Percentiles rank a stretch among this genome's conserved stretches.
phyloP scores from a whole-genome alignment of 2,888 invertebrate species.

The Stramonita haemastoma region DNA sequence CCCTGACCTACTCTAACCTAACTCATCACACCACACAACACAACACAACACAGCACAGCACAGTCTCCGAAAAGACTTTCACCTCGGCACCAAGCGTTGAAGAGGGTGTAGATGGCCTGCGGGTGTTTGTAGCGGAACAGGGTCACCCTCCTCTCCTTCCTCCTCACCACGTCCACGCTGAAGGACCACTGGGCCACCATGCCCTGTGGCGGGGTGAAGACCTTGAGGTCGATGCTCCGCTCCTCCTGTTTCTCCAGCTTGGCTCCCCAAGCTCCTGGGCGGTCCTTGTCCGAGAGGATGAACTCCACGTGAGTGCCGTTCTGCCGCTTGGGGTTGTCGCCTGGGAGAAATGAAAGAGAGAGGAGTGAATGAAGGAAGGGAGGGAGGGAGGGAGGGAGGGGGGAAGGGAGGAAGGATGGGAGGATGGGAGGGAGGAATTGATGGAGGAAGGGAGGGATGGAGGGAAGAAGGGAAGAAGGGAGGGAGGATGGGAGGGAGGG shows the following conservation, averaged over 20 bases:
- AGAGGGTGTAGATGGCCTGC: slow-evolving; percentile 86
- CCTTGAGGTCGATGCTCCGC: slow-evolving; percentile 51
- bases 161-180: slow-evolving; percentile 61
- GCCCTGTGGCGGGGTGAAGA: slow-evolving; percentile 64
- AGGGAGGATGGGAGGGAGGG: too few species aligned
- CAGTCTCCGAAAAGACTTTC: slow-evolving; percentile 44
- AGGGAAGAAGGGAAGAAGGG: too few species aligned
- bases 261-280: slow-evolving; percentile 64
- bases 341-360: slow-evolving; percentile 46
- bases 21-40: too few species aligned
- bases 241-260: slow-evolving; percentile 47
- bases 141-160: slow-evolving; percentile 43
- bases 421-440: not conserved
- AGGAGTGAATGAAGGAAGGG: not conserved
- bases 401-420: not conserved
- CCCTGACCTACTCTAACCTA: too few species aligned
- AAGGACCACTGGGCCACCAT: slow-evolving; percentile 66
- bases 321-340: slow-evolving; percentile 57
- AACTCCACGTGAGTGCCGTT: slow-evolving; percentile 64
- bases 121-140: slow-evolving; percentile 54
- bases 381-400: not conserved
- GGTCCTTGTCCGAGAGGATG: slow-evolving; percentile 62
- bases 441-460: too few species aligned
- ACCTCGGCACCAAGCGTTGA: slow-evolving; percentile 94
- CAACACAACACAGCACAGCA: too few species aligned